These are phyloP conservation scores for Cheilosia scutellata DNA, from an alignment of 2,888 invertebrate genomes.

Conservation along the genomic window DNA sequence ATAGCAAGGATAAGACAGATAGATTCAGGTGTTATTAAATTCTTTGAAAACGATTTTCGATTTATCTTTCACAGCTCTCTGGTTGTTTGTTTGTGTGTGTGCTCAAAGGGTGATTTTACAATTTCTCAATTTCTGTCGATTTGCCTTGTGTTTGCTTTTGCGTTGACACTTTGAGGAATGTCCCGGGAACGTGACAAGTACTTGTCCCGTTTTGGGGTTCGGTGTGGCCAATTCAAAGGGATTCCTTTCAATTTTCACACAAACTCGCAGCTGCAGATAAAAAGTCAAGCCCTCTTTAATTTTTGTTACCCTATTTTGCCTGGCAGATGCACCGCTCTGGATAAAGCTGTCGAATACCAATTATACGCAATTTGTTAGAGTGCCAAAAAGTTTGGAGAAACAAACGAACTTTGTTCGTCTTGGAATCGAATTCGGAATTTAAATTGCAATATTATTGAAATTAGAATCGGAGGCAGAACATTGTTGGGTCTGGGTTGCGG, in stretches of 20 bases:
- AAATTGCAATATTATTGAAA: slow-evolving; percentile 57
- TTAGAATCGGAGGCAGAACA: slow-evolving; percentile 13
- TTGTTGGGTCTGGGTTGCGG: not conserved
- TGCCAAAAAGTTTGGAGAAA: slow-evolving; percentile 6
- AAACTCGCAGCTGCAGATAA: not conserved
- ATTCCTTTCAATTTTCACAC: not conserved
- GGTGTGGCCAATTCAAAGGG: not conserved
- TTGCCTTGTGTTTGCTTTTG: slow-evolving; percentile 13
- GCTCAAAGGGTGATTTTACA: slow-evolving; percentile 40
- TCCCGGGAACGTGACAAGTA: slow-evolving; percentile 20
- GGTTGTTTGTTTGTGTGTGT: not conserved
- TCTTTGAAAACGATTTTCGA: slow-evolving; percentile 55
- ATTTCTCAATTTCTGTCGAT: slow-evolving; percentile 23
- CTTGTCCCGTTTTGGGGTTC: not conserved
- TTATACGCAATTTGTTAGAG: slow-evolving; percentile 23
- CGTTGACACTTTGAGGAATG: slow-evolving; percentile 48
- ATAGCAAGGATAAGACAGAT: slow-evolving; percentile 31
- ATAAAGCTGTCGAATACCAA: slow-evolving; percentile 36
- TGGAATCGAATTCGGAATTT: slow-evolving; percentile 41
- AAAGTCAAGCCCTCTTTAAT: slow-evolving; percentile 4
- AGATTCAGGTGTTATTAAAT: slow-evolving; percentile 71
- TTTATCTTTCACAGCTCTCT: slow-evolving; percentile 17
- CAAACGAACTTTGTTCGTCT: slow-evolving; percentile 21
- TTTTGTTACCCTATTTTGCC: not conserved
- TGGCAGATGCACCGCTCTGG: not conserved